Conservation (phyloP, 2,888 invertebrate genomes). For the Galeruca laticollis region DNA sequence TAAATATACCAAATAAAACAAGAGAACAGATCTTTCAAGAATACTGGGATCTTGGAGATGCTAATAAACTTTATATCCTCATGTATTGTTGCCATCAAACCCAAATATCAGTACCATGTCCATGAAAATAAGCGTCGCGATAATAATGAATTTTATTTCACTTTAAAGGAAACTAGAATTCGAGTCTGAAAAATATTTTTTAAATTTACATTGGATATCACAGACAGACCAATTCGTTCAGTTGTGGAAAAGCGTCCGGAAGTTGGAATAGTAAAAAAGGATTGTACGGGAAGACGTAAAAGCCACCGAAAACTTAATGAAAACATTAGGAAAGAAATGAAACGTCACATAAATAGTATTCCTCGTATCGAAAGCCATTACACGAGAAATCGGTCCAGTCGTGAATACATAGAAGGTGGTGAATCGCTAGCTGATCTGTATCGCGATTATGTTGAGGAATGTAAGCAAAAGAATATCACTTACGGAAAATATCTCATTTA, state of each 20-base stretch:
- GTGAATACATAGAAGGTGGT: slow-evolving; percentile 11
- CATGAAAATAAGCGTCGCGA: slow-evolving; percentile 20
- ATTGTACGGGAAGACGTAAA: background rate
- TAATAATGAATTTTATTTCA: slow-evolving; percentile 29
- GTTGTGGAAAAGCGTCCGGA: slow-evolving; percentile 10
- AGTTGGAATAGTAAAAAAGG: background rate
- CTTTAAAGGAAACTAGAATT: background rate
- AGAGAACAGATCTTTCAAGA: too few species aligned
- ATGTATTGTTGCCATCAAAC: too few species aligned
- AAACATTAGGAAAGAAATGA: background rate
- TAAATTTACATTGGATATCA: slow-evolving; percentile 25
- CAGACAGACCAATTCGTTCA: slow-evolving; percentile 27
- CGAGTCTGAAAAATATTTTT: slow-evolving; percentile 29
- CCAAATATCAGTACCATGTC: slow-evolving; percentile 23
- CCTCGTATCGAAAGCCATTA: background rate
- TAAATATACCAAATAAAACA: too few species aligned
- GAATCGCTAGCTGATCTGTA: slow-evolving; percentile 8
- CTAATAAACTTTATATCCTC: too few species aligned
- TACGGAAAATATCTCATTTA: background rate
- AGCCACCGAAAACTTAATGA: background rate
- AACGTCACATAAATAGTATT: background rate
- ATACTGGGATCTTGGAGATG: too few species aligned
- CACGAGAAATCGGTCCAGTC: background rate
- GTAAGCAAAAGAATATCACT: background rate
- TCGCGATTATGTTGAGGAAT: slow-evolving; percentile 1